Base-by-base conservation (phyloP, 1,140 invertebrate species). In the Aradophagus sp. region DNA sequence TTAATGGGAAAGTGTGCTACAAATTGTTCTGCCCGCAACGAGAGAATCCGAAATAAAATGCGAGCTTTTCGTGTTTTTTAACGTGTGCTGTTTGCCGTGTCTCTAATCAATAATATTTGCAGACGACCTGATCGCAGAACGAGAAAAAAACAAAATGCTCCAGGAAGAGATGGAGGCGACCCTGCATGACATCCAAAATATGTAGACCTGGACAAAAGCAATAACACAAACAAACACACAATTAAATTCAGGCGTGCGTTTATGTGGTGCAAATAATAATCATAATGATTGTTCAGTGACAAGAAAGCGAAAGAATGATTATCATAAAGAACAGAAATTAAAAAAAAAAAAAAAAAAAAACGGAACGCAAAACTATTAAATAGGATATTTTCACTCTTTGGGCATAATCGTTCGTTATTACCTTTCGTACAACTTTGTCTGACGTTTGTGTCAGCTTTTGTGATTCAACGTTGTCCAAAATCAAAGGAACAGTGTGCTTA, bases 151-250 rank as follows among this genome's bases (percentile, higher is more conserved):
- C 90, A 97, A 96, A 91, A 88, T 94, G 85, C 91, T 99, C 78
- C 93, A 97, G 86, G 95, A 97, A 85, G 98, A 99, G 87, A 98
- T 99, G 94, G 97, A 99, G 87, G 92, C 94, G 80, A 99, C 97
- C 80, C 92, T 99, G 87, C 95, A 98, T 90, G 97, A 99, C 89
- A 97, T 99, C 88, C 96, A 98, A 89, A 98, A 97, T 88, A 97
- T 98, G 95, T 98, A 95, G 92, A 90, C 44, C 36, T 45, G 61
- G 62, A 66, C 61, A 35, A 48, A 48, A 55, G 50, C 50, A 66
- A 66, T 66, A 66, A 66, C 50, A 50, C 32, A 47, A 45, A 42
- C 39, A 63, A 58, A 47, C 29, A 23, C 45, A 59, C n/a, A 31
- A 31, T 10, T 5, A 44, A 31, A 50, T 13, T 42, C 26, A 53